Percentiles rank a stretch among this genome's conserved stretches.
Evolutionary conservation across 1,140 invertebrate genomes (phyloP).

Genomic region (Drosophila nebulosa): DNA sequence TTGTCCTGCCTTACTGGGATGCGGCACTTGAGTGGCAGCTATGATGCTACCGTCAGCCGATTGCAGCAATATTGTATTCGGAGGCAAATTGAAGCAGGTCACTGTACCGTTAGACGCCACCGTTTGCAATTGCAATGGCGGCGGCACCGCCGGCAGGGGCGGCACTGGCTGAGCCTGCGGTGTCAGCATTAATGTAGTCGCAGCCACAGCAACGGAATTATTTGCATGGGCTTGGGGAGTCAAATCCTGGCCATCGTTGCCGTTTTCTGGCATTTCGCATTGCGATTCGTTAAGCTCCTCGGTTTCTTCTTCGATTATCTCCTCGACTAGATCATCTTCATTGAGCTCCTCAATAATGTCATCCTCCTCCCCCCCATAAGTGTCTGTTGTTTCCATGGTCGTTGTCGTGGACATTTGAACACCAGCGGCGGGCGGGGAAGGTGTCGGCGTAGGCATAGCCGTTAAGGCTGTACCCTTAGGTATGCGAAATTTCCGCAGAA

Average conservation of each 20-base stretch:
- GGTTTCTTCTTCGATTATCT: constrained; percentile 66
- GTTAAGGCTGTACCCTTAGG: constrained; percentile 74
- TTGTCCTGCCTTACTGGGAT: constrained; percentile 68
- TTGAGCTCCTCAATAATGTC: constrained; percentile 68
- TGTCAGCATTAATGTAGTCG: constrained; percentile 19
- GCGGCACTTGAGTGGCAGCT: constrained; percentile 58
- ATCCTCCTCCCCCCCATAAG: constrained; percentile 58
- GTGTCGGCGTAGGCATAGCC: constrained; percentile 69
- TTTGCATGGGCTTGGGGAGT: constrained; percentile 14
- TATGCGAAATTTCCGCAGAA: constrained; percentile 75
- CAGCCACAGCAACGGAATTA: constrained; percentile 16
- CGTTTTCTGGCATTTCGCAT: constrained; percentile 21
- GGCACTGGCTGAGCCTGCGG: constrained; percentile 32
- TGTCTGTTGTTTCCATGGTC: constrained; percentile 24
- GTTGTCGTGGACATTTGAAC: constrained; percentile 16
- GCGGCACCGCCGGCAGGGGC: constrained; percentile 21
- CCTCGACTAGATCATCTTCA: constrained; percentile 73
- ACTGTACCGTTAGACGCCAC: constrained; percentile 72
- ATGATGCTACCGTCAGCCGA: constrained; percentile 72
- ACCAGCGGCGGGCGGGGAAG: constrained; percentile 51
- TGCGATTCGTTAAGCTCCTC: constrained; percentile 38
- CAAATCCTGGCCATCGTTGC: constrained; percentile 43
- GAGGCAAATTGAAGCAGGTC: constrained; percentile 72
- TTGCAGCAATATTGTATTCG: constrained; percentile 71
- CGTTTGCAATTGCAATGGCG: constrained; percentile 66